Percentiles rank a stretch among this genome's conserved stretches.
Conservation (phyloP, 2,797 vertebrate species). For the Aselliscus stoliczkanus region DNA sequence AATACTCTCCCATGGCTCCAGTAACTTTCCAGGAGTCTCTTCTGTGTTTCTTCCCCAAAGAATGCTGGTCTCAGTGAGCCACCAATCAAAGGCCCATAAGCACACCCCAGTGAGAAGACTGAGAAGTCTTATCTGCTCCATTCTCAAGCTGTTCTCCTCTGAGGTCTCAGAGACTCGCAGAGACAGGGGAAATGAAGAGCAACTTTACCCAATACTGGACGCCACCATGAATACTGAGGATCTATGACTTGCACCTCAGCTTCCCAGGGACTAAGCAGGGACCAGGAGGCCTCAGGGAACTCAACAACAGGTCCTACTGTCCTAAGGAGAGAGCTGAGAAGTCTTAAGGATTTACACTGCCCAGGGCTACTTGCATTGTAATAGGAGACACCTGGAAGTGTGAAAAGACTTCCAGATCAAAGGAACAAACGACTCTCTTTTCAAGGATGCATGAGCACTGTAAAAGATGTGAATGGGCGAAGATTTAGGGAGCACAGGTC, state of each 20-base stretch:
- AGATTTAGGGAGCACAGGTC: not conserved
- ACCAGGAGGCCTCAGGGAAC: not conserved
- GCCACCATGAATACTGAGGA: not conserved
- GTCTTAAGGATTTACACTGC: not conserved
- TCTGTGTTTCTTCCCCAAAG: not conserved
- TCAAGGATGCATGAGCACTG: not conserved
- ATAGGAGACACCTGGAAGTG: not conserved
- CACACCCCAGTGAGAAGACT: not conserved
- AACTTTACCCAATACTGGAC: too few species aligned
- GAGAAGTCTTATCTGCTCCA: not conserved
- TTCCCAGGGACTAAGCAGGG: not conserved
- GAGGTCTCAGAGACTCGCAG: not conserved
- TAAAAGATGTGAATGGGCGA: not conserved
- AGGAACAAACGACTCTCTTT: not conserved
- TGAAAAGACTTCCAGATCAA: not conserved
- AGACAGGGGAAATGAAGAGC: fast-evolving
- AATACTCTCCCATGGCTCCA: not conserved
- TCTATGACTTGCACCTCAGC: too few species aligned
- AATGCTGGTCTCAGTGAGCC: not conserved
- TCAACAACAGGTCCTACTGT: not conserved
- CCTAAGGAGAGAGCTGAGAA: not conserved
- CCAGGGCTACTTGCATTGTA: not conserved
- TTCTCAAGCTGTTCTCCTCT: not conserved
- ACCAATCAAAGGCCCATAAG: not conserved
- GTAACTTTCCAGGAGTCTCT: not conserved